Evolutionary conservation across 1,140 invertebrate genomes (phyloP), one percentile per base, ranked within the genome.

Genomic region (Drosophila ogumai): DNA sequence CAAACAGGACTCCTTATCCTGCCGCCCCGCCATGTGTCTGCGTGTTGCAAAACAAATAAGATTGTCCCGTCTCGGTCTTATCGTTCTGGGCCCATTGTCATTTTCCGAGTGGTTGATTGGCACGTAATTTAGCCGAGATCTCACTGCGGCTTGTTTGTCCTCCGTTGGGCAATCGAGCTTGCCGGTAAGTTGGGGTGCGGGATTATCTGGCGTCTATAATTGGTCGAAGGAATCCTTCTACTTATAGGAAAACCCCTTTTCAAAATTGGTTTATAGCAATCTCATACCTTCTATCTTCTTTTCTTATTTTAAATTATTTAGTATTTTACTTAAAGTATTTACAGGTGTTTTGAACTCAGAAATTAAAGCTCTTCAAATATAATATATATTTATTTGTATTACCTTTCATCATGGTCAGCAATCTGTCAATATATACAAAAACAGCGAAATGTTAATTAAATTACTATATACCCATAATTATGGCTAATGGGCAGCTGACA

Each of bases 51-150:
- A 85, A 81, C 85, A 90, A 90, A 88, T 79, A 88, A 78, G 74
- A 81, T 87, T 88, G 79, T 82, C 55, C 54, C 65, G 66, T 71
- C 76, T 65, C 52, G 74, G 71, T 76, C 82, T 88, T 88, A 88
- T 88, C 85, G 60, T 72, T 47, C 58, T 31, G 57, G 79, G 69
- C 80, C 77, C 78, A 85, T 88, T 88, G 85, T 84, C 75, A 81
- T 79, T 71, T 85, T 79, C 73, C 85, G 75, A 90, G 81, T 90
- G 85, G 52, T 90, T 90, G 85, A 90, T 90, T 90, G 85, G 81
- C 85, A 90, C 85, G 86, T 90, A 90, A 90, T 90, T 90, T 90
- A 81, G 65, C 81, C 64, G 75, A 79, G 66, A 81, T 67, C 41
- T 72, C 60, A 31, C 54, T 58, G 60, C 34, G 59, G 55, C 61